Evolutionary conservation across 1,140 invertebrate genomes (phyloP).

Genomic region (Hylyphantes graminicola): DNA sequence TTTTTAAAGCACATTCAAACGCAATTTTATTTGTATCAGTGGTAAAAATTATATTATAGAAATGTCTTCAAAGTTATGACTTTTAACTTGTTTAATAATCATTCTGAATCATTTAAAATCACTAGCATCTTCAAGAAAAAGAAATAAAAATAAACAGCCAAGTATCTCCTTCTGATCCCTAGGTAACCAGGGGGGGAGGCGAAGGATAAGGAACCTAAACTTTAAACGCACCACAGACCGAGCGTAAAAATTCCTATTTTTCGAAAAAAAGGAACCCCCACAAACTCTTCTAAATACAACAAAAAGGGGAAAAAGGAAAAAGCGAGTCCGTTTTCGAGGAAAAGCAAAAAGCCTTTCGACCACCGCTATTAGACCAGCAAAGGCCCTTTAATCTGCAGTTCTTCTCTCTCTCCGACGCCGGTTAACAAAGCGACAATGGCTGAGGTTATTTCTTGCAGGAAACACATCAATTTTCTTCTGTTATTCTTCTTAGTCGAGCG

Average conservation of each 20-base stretch:
- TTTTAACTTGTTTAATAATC: no score
- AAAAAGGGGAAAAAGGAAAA: background rate
- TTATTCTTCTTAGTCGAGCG: background rate
- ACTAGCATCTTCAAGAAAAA: no score
- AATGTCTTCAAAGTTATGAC: no score
- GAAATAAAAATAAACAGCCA: no score
- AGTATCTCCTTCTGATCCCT: no score
- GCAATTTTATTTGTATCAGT: no score
- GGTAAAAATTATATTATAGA: no score
- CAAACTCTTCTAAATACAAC: background rate
- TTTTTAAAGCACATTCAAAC: no score
- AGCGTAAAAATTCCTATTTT: background rate
- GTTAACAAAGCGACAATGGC: slow-evolving; percentile 27
- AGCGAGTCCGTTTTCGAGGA: background rate
- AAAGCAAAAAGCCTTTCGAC: background rate
- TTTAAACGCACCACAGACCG: background rate
- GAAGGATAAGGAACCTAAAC: no score
- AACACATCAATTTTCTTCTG: slow-evolving; percentile 4
- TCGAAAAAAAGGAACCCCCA: background rate
- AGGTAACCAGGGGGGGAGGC: no score
- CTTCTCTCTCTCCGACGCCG: slow-evolving; percentile 16
- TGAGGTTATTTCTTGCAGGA: background rate
- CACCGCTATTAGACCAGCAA: background rate
- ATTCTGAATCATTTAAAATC: no score
- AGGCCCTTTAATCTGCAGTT: background rate